Percentiles rank a stretch among this genome's conserved stretches.
phyloP scores from a whole-genome alignment of 2,797 vertebrate species.

The Sebastes taczanowskii region DNA sequence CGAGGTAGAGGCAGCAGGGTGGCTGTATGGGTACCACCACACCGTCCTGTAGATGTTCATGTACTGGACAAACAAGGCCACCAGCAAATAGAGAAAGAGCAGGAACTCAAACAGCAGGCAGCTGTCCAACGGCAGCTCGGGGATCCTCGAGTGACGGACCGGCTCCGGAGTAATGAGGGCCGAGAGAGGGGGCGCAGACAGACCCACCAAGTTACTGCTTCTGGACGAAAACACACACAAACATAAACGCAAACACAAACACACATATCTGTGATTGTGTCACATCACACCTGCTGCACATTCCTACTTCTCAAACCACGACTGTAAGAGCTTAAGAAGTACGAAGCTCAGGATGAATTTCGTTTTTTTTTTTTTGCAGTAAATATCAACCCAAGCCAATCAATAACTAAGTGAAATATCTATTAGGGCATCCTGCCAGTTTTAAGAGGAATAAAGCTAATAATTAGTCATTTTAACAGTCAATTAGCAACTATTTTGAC shows the following conservation, averaged over 20 bases:
- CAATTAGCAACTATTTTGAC: background rate
- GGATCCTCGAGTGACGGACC: conserved; percentile 95
- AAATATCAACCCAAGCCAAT: background rate
- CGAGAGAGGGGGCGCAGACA: conserved; percentile 93
- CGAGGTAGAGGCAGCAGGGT: conserved; percentile 95
- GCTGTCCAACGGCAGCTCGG: conserved; percentile 93
- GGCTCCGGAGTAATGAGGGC: conserved; percentile 96
- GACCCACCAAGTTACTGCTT: conserved; percentile 90
- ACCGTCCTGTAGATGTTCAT: conserved; percentile 99
- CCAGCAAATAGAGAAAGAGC: conserved; percentile 95
- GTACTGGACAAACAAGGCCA: conserved; percentile 97
- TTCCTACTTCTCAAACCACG: background rate
- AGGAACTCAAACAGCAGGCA: conserved; percentile 96
- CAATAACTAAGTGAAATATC: background rate
- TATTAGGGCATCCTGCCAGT: background rate
- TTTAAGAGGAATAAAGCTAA: background rate
- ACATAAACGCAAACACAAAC: conserved; percentile 12
- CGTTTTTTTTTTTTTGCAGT: background rate
- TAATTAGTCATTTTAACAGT: background rate
- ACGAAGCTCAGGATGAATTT: background rate
- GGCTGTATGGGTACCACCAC: conserved; percentile 98
- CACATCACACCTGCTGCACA: background rate
- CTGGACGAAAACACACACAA: conserved; percentile 69
- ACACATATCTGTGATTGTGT: background rate
- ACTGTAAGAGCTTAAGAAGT: background rate